phyloP scores from a whole-genome alignment of 1,140 invertebrate species.

The Holotrichia oblita region DNA sequence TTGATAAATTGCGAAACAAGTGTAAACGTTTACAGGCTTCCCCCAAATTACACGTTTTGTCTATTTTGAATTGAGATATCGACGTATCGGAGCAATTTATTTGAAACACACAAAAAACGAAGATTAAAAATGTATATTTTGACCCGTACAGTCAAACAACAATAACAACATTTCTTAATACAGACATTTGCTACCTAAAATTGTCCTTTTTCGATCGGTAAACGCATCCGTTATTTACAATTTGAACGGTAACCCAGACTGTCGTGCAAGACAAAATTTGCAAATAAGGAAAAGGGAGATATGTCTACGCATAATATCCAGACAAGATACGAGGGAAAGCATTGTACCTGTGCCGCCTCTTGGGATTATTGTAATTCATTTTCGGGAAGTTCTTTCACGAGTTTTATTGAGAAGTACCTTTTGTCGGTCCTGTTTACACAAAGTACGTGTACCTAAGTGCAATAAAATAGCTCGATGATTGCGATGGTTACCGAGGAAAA shows the following conservation, averaged over 20 bases:
- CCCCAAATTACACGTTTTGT: slow-evolving; percentile 28
- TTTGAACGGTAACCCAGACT: not conserved
- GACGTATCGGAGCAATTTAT: not conserved
- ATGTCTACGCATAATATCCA: not conserved
- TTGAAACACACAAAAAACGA: not conserved
- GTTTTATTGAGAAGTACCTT: not conserved
- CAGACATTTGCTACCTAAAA: not conserved
- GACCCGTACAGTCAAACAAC: slow-evolving; percentile 4
- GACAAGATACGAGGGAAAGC: not conserved
- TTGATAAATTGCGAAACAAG: slow-evolving; percentile 11
- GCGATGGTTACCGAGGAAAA: no score
- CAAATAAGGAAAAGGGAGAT: not conserved
- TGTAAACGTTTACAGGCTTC: slow-evolving; percentile 26
- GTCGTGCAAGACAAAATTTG: not conserved
- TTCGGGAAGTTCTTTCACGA: not conserved
- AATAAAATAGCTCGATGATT: not conserved
- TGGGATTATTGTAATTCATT: not conserved
- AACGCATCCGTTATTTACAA: slow-evolving; percentile 9
- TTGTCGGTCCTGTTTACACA: not conserved
- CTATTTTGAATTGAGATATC: slow-evolving; percentile 21
- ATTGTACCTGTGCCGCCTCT: not conserved
- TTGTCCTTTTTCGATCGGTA: not conserved
- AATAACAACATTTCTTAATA: not conserved
- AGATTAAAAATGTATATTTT: not conserved
- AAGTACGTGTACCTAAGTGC: not conserved